Percentiles rank a stretch among this genome's conserved stretches.
Conservation (phyloP, 2,797 vertebrate species). For the Ptychadena robeensis region DNA sequence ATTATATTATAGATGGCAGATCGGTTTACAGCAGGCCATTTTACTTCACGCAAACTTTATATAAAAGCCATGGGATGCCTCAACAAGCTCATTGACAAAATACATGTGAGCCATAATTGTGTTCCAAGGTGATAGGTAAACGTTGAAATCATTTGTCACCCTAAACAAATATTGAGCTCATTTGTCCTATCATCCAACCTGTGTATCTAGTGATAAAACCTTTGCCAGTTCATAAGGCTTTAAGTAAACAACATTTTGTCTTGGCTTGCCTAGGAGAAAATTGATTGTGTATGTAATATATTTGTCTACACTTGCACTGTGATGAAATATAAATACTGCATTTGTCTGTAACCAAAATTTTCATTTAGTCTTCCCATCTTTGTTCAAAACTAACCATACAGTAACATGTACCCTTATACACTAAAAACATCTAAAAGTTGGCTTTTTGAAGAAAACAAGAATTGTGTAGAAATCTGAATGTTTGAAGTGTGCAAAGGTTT, state of each 20-base stretch:
- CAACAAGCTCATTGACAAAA: background rate
- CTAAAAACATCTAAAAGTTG: background rate
- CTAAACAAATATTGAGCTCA: conserved; percentile 41
- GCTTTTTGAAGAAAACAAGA: no score
- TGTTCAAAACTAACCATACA: no score
- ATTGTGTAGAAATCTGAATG: no score
- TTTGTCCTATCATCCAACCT: conserved; percentile 9
- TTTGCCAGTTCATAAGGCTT: conserved; percentile 1
- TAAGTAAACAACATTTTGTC: conserved; percentile 22
- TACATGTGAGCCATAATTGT: conserved; percentile 3
- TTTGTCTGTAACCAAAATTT: no score
- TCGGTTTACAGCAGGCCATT: background rate
- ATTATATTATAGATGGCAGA: background rate
- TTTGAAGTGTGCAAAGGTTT: no score
- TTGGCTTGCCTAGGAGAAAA: background rate
- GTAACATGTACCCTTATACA: background rate
- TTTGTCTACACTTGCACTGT: background rate
- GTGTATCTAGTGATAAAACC: conserved; percentile 27
- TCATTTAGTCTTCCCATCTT: no score
- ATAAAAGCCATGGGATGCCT: conserved; percentile 1
- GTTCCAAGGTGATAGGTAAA: conserved; percentile 10
- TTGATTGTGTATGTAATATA: background rate
- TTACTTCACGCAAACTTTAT: background rate
- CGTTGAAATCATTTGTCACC: conserved; percentile 10
- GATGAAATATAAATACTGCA: no score